These are phyloP conservation scores for Oryzias melastigma DNA, from an alignment of 2,113 vertebrate genomes.

Conservation along the genomic window DNA sequence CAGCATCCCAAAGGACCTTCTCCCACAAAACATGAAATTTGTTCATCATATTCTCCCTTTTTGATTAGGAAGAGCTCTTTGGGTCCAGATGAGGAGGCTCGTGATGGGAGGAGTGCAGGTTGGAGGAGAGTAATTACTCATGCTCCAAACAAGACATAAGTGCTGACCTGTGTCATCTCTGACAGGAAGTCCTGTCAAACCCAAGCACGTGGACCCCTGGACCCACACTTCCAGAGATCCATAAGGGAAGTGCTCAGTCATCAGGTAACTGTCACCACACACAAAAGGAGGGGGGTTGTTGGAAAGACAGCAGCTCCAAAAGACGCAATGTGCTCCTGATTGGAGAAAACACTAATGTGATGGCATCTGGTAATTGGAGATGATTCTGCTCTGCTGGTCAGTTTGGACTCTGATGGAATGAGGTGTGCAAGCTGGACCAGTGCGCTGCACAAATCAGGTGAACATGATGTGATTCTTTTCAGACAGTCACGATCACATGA, in stretches of 20 bases:
- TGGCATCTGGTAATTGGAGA: too few species aligned
- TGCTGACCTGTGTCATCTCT: constrained; percentile 61
- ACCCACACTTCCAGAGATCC: constrained; percentile 13
- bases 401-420: too few species aligned
- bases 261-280: constrained; percentile 64
- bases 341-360: too few species aligned
- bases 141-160: constrained; percentile 54
- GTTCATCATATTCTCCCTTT: constrained; percentile 55
- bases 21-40: constrained; percentile 38
- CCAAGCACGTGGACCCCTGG: constrained; percentile 9
- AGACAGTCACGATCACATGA: too few species aligned
- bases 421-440: too few species aligned
- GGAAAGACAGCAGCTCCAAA: too few species aligned
- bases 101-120: constrained; percentile 13
- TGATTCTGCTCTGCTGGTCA: too few species aligned
- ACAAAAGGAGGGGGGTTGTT: constrained; percentile 64
- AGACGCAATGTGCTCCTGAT: too few species aligned
- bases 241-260: constrained; percentile 62
- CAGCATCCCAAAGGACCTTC: constrained; percentile 34
- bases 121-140: constrained; percentile 12
- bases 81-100: constrained; percentile 11
- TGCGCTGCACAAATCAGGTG: too few species aligned
- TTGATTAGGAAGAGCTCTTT: too few species aligned
- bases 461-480: too few species aligned
- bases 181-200: constrained; percentile 8